Evolutionary conservation across 2,888 invertebrate species (phyloP), one percentile per base, ranked within the genome.

Genomic region (Chelonus formosanus): DNA sequence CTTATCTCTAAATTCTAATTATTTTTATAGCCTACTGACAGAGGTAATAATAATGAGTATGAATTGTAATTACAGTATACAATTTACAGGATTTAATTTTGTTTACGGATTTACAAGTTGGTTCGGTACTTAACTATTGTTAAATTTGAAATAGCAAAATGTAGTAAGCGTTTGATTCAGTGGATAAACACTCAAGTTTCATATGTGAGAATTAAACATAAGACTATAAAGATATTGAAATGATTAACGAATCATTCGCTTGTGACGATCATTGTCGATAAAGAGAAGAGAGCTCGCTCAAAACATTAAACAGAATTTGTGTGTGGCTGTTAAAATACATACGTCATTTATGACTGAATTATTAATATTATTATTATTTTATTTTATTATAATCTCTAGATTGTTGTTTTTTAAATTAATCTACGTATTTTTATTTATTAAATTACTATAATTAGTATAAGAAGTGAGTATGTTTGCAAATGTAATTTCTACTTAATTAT

Each of bases 51-150:
- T 80, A 75, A 77, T 75, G 76, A 76, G 77, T 81, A 80, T 78
- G 79, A 80, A 81, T 79, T 77, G 77, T 81, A 81, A 79, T 81
- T 80, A 80, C 80, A 81, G 74, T 80, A 80, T 20, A 20, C 75
- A 81, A 80, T 81, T 77, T 80, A 81, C 80, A 81, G 72, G 76
- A 75, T 45, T 61, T 44, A n/a, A 31, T 8, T 53, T 53, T 61
- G 32, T 62, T 20, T 20, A 34, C 20, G 44, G 45, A 44, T 45
- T 62, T 62, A 54, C 53, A 54, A 10, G 53, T 53, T 62, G 34
- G 10, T 54, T 43, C n/a, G 20, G 20, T 20, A 20, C 20, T 20
- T 20, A 20, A 20, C 20, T 44, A 3, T 6, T 59, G 48, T 47
- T 5, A 34, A 53, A 53, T 53, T 53, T 53, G n/a, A 32, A 6